A percentile compares a stretch with the other conserved stretches of the same genome.
phyloP scores from a whole-genome alignment of 2,797 vertebrate species.

The Acanthurus leucopareius region DNA sequence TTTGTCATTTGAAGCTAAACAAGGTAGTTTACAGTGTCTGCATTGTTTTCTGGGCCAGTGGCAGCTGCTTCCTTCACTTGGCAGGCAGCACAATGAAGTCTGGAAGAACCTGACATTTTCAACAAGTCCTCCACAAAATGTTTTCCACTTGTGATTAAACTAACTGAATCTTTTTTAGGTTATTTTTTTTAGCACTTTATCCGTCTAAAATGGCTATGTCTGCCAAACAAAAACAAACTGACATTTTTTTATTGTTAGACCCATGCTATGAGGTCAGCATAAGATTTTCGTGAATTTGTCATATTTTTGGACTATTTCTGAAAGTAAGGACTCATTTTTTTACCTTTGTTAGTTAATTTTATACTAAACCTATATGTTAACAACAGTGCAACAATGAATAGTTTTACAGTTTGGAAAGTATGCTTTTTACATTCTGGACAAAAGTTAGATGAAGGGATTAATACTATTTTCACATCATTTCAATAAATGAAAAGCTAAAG shows the following conservation, averaged over 20 bases:
- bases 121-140: conserved; percentile 36
- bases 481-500: not conserved
- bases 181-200: conserved; percentile 5
- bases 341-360: too few species aligned
- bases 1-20: conserved; percentile 77
- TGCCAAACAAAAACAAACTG: not conserved
- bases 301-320: conserved; percentile 4
- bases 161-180: conserved; percentile 14
- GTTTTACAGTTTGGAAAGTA: not conserved
- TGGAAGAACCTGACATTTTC: conserved; percentile 62
- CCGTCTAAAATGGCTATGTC: not conserved
- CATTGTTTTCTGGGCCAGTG: conserved; percentile 78
- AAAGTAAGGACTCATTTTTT: not conserved
- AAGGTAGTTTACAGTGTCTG: conserved; percentile 74
- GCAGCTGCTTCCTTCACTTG: conserved; percentile 81
- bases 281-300: conserved; percentile 15
- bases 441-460: not conserved
- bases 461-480: not conserved
- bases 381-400: too few species aligned
- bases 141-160: conserved; percentile 19
- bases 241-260: not conserved
- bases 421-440: not conserved
- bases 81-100: conserved; percentile 62
- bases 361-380: too few species aligned
- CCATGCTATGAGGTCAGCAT: not conserved